A percentile compares a stretch with the other conserved stretches of the same genome.
Evolutionary conservation across 64 coral and sea anemone genomes (phyloP).

Genomic region (Actinia tenebrosa): DNA sequence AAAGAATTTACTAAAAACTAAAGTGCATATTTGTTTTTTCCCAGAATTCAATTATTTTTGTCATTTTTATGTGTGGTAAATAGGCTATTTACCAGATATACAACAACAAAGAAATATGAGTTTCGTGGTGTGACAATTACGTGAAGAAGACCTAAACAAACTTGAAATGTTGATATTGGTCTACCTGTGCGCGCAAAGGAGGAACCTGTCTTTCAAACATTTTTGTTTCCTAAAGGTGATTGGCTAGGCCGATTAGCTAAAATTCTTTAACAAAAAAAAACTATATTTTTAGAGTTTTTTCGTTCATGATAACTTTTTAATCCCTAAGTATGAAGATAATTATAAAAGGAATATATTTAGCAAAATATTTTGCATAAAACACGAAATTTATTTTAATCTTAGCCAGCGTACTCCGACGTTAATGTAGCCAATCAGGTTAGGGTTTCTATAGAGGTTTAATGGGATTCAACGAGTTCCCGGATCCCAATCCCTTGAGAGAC

Average conservation of each 20-base stretch:
- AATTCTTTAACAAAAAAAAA: no score
- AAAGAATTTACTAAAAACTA: neutral
- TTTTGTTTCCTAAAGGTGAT: neutral
- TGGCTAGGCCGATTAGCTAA: neutral
- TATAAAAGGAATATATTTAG: neutral
- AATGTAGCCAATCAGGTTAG: slow-evolving; percentile 12
- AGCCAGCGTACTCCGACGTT: neutral
- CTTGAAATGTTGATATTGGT: neutral
- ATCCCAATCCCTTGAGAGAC: slow-evolving; percentile 5
- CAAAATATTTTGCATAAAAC: neutral
- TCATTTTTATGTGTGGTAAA: no score
- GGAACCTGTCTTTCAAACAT: neutral
- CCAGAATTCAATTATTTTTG: no score
- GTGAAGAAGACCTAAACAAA: neutral
- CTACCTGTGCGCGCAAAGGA: slow-evolving; percentile 3
- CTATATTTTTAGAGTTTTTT: neutral
- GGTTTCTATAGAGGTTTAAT: slow-evolving; percentile 8
- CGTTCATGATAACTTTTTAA: neutral
- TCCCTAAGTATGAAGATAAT: neutral
- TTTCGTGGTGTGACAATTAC: neutral
- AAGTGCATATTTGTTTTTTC: no score
- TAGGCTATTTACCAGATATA: neutral
- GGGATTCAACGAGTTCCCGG: neutral
- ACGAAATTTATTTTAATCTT: neutral
- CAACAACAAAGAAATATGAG: neutral